Evolutionary conservation across 2,113 vertebrate species (phyloP), one percentile per base, ranked within the genome.

Genomic region (Triplophysa tibetana): DNA sequence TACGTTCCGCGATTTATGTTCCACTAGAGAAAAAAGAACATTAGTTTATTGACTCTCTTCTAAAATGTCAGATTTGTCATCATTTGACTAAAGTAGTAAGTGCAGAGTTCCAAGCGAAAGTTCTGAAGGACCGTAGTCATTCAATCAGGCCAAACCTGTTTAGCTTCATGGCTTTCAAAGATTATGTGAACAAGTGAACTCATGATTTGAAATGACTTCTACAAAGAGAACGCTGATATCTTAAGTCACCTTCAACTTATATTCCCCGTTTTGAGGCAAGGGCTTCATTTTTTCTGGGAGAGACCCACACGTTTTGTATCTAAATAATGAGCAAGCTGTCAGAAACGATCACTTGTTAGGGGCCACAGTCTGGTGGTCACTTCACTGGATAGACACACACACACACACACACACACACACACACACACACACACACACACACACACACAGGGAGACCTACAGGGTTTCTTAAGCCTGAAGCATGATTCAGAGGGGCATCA

Each of bases 161-260:
- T 58, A 58, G 2, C n/a, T 41, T 60, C 52, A 60, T 58, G 12
- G 21, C 8, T 41, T 33, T 41, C 29, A 41, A 24, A 73, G 19
- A 73, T 29, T 41, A 56, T 23, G 60, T 58, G 21, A 73, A 73
- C 29, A 60, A 73, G 69, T 9, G 54, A 58, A 58, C 54, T 58
- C 8, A 10, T 58, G 12, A 73, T 73, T 60, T 73, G 12, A 45
- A 75, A 41, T 62, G 45, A 26, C 45, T 62, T 62, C 24, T 45
- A 23, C 38, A 29, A 23, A 72, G 81, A 87, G 89, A 91, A 88
- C 88, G 89, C 88, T 90, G 87, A 92, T 90, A 41, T 60, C 52
- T 73, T 60, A 75, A 62, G 72, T 75, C 89, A 91, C 84, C 90
- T 76, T 80, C 65, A 77, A 73, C 67, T 66, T 23, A 23, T 81